Evolutionary conservation across 1,140 invertebrate genomes (phyloP).

Genomic region (Sarcophaga peregrina): DNA sequence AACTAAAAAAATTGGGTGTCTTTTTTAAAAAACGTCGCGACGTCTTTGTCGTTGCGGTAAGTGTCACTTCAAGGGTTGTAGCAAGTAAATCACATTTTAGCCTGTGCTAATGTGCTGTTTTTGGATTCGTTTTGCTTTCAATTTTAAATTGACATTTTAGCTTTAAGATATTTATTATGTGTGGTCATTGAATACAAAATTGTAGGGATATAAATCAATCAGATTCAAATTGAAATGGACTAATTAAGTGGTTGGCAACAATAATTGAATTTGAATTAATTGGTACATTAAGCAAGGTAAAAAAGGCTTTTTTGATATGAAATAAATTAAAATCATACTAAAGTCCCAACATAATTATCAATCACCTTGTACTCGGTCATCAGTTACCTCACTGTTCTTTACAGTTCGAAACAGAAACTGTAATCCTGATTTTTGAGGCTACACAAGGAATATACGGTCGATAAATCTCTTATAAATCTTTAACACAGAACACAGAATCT

Average conservation of each 20-base stretch:
- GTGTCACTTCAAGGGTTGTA: constrained; percentile 22
- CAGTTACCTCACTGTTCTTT: no score
- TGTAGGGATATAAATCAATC: constrained; percentile 30
- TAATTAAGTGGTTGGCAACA: constrained; percentile 29
- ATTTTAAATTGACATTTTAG: constrained; percentile 31
- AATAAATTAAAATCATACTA: no score
- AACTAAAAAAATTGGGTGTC: background rate
- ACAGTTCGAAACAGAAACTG: no score
- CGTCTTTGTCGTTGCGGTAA: background rate
- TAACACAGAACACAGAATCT: no score
- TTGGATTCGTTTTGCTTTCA: background rate
- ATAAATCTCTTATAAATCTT: no score
- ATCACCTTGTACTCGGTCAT: no score
- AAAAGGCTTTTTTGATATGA: no score
- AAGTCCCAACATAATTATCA: no score
- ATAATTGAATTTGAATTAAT: constrained; percentile 19
- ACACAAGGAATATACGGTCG: no score
- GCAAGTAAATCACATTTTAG: constrained; percentile 35
- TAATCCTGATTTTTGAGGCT: no score
- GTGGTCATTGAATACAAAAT: constrained; percentile 21
- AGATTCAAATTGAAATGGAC: constrained; percentile 34
- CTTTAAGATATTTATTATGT: constrained; percentile 37
- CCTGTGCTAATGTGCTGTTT: constrained; percentile 30
- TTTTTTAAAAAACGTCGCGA: background rate
- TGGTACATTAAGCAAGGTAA: no score